Base-by-base conservation (phyloP, 53 echinoderm and acorn worm species). In the Arbacia lixula region DNA sequence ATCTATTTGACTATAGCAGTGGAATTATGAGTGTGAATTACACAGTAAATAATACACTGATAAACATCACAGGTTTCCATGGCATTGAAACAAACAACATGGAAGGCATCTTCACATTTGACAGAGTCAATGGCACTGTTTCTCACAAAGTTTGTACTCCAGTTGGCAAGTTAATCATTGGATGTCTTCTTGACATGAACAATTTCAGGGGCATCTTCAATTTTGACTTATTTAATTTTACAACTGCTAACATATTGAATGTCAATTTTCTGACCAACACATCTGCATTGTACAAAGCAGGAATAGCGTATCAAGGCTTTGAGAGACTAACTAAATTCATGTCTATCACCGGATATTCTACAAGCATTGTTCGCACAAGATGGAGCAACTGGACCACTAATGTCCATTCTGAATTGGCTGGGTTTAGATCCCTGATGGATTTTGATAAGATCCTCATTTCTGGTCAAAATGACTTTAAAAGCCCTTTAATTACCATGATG, bases 201-300 rank as follows among this genome's bases (percentile, higher is more conserved):
- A 93, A 90, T 53, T 86, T 90, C 58, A 66, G 84, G 22, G 78
- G 87, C 78, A n/a, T 93, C 28, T 84, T 93, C 19, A 42, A 90
- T 51, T 88, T 88, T 53, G 78, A 63, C 40, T 52, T 63, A 6
- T 4, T 86, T 9, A 63, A 34, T 21, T 31, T 76, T 11, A 46
- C 75, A 6, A 43, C 86, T 12, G 26, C 64, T 6, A 64, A 64
- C 64, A 64, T 30, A 8, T 64, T 64, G 8, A 64, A 9, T 9
- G 33, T 64, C 33, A 64, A 29, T 29, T 33, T 33, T 9, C 64
- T 64, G 5, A 64, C 64, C 6, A 64, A 29, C 33, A 30, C 64
- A 8, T 64, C 4, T 32, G 64, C 64, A 9, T 9, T 19, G 6
- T 64, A 64, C 64, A 28, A 64, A 5, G 64, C 31, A 5, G 30